These are phyloP conservation scores for Cosmorhoe ocellata DNA, from an alignment of 2,888 invertebrate species.

Conservation along the genomic window DNA sequence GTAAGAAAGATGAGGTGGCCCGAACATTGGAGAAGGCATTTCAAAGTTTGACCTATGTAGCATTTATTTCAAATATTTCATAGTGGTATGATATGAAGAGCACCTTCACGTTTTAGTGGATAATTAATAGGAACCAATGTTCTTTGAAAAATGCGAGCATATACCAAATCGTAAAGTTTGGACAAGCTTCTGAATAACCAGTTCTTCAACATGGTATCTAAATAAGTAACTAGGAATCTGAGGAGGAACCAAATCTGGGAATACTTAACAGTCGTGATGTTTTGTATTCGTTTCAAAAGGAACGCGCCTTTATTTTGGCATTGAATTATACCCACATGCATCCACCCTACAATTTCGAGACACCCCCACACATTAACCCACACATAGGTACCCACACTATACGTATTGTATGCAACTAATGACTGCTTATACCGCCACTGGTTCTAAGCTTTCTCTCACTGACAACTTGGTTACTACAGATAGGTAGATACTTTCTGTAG, in stretches of 20 bases:
- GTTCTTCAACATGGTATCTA: no score
- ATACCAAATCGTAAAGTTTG: no score
- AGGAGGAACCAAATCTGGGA: no score
- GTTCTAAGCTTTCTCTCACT: slow-evolving; percentile 28
- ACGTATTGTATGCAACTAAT: slow-evolving; percentile 28
- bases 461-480: slow-evolving; percentile 3
- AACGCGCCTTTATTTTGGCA: not conserved
- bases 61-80: not conserved
- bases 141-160: no score
- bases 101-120: no score
- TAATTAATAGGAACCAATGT: no score
- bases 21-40: slow-evolving; percentile 8
- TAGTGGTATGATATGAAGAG: no score
- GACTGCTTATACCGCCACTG: slow-evolving; percentile 27
- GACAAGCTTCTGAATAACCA: no score
- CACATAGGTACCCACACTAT: slow-evolving; percentile 29
- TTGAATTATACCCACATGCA: slow-evolving; percentile 2
- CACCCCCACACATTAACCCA: slow-evolving; percentile 14
- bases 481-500: slow-evolving; percentile 25
- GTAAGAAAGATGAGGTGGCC: not conserved
- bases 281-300: no score
- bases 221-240: no score
- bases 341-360: slow-evolving; percentile 10
- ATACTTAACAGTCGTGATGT: no score
- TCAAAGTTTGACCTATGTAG: not conserved